phyloP scores from a whole-genome alignment of 2,888 invertebrate species.

The Ditylenchus weischeri region DNA sequence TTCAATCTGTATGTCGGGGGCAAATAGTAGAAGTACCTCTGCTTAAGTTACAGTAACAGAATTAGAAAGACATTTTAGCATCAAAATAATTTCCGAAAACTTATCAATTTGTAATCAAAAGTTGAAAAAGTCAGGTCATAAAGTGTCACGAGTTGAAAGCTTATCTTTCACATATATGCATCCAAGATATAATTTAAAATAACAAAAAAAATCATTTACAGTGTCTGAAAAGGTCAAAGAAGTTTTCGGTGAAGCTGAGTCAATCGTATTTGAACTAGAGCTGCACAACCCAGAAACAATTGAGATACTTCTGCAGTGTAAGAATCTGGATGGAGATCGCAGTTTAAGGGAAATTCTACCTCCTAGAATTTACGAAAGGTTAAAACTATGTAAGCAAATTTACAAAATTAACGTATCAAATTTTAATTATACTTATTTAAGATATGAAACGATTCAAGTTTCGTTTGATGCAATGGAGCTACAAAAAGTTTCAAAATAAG shows the following conservation, averaged over 20 bases:
- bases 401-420: background rate
- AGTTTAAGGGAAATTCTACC: slow-evolving; percentile 59
- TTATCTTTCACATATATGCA: too few species aligned
- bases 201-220: too few species aligned
- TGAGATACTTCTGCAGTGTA: slow-evolving; percentile 42
- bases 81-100: too few species aligned
- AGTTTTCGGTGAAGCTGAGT: slow-evolving; percentile 63
- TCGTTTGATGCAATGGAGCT: slow-evolving; percentile 16
- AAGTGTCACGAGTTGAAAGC: too few species aligned
- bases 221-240: slow-evolving; percentile 63
- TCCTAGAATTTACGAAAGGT: slow-evolving; percentile 60
- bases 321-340: slow-evolving; percentile 38
- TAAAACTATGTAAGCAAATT: slow-evolving; percentile 59
- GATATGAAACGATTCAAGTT: slow-evolving; percentile 23
- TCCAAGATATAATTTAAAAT: too few species aligned
- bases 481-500: background rate
- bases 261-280: slow-evolving; percentile 65
- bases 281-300: slow-evolving; percentile 63
- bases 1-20: too few species aligned
- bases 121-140: too few species aligned
- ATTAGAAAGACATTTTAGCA: too few species aligned
- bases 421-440: background rate
- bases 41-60: too few species aligned
- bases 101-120: too few species aligned
- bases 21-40: too few species aligned